These are phyloP conservation scores for Microctenopoma steveboyesi DNA, from an alignment of 2,797 vertebrate species.

Conservation along the genomic window DNA sequence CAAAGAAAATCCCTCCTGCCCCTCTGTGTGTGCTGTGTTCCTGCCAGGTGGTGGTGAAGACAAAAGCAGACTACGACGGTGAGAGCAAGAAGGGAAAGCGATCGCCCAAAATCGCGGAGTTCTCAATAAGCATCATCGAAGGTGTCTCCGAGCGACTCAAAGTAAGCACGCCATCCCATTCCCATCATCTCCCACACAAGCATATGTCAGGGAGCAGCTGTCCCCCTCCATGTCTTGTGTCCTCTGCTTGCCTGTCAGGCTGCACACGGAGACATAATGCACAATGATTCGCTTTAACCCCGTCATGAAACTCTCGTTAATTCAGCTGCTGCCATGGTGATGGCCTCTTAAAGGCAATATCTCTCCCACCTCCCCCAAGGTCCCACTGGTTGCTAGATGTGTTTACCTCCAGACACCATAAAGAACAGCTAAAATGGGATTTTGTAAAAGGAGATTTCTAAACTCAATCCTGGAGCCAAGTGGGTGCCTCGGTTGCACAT, in stretches of 20 bases:
- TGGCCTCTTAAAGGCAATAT: slow-evolving; percentile 63
- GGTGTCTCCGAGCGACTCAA: slow-evolving; percentile 94
- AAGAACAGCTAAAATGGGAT: slow-evolving; percentile 11
- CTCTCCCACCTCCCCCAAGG: slow-evolving; percentile 37
- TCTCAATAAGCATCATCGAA: slow-evolving; percentile 94
- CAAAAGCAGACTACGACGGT: slow-evolving; percentile 93
- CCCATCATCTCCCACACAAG: slow-evolving; percentile 25
- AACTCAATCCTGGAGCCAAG: not conserved
- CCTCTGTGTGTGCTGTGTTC: slow-evolving; percentile 31
- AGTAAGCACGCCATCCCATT: slow-evolving; percentile 81
- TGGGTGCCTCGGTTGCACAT: not conserved
- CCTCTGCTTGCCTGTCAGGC: slow-evolving; percentile 32
- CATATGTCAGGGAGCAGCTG: slow-evolving; percentile 19
- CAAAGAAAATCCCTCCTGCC: not conserved
- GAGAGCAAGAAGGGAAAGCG: slow-evolving; percentile 91
- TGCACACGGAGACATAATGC: slow-evolving; percentile 54
- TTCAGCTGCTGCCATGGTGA: slow-evolving; percentile 77
- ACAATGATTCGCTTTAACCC: slow-evolving; percentile 69
- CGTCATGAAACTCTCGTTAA: slow-evolving; percentile 65
- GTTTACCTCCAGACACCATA: slow-evolving; percentile 4
- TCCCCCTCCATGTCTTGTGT: slow-evolving; percentile 29
- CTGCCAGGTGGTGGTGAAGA: slow-evolving; percentile 93
- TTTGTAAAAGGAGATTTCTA: not conserved
- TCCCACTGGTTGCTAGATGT: slow-evolving; percentile 13
- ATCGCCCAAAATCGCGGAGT: slow-evolving; percentile 92